A percentile compares a stretch with the other conserved stretches of the same genome.
phyloP scores from a whole-genome alignment of 2,797 vertebrate genomes.

The Enoplosus armatus region DNA sequence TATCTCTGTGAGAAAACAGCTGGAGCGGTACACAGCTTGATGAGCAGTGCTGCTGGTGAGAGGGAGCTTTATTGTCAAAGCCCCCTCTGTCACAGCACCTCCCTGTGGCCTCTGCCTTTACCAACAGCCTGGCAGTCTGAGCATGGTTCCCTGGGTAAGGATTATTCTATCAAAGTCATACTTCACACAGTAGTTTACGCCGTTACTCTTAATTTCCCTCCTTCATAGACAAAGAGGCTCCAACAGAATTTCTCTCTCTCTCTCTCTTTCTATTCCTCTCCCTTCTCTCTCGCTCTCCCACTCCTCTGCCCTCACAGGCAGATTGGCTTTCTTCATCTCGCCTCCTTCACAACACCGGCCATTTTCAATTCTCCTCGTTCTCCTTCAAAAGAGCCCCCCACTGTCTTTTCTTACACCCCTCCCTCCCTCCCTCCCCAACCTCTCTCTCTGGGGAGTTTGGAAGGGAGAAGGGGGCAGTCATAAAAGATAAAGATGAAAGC shows the following conservation, averaged over 20 bases:
- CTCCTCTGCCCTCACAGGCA: slow-evolving; percentile 75
- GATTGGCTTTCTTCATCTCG: slow-evolving; percentile 85
- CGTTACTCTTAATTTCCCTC: slow-evolving; percentile 69
- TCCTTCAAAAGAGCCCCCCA: slow-evolving; percentile 82
- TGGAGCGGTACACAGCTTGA: slow-evolving; percentile 71
- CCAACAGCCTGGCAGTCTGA: slow-evolving; percentile 50
- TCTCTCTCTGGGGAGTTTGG: slow-evolving; percentile 78
- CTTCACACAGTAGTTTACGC: slow-evolving; percentile 56
- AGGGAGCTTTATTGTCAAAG: slow-evolving; percentile 61
- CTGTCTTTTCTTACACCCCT: slow-evolving; percentile 51
- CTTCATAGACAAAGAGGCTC: slow-evolving; percentile 49
- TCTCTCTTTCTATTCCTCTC: slow-evolving; percentile 46
- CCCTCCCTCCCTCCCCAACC: slow-evolving; percentile 32
- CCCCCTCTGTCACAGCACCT: slow-evolving; percentile 81
- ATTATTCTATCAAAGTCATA: slow-evolving; percentile 70
- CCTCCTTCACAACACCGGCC: slow-evolving; percentile 80
- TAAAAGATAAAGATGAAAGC: slow-evolving; percentile 88
- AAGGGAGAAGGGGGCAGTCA: slow-evolving; percentile 81
- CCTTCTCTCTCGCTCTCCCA: slow-evolving; percentile 43
- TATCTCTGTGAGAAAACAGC: slow-evolving; percentile 74
- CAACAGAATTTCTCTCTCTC: slow-evolving; percentile 33
- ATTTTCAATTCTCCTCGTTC: slow-evolving; percentile 84
- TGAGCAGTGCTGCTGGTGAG: slow-evolving; percentile 71
- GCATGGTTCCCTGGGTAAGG: slow-evolving; percentile 44
- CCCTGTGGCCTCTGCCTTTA: slow-evolving; percentile 78